phyloP scores from a whole-genome alignment of 2,888 invertebrate genomes.

The Leucoma salicis region DNA sequence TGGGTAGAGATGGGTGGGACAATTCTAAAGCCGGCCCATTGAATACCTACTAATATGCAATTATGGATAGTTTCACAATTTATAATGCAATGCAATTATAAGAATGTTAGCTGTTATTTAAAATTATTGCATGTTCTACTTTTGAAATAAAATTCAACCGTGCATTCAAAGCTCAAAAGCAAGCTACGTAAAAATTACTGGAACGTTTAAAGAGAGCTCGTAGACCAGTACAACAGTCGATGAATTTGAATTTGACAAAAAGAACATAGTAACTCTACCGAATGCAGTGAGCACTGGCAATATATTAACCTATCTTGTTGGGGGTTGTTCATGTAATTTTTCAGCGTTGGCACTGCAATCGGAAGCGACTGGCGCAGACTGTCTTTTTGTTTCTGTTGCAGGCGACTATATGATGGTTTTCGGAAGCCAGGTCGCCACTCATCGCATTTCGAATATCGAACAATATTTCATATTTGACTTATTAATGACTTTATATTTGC shows the following conservation, averaged over 20 bases:
- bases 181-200: constrained; percentile 1
- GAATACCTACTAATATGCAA: no score
- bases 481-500: constrained; percentile 54
- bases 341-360: constrained; percentile 76
- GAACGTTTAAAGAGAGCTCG: background rate
- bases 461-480: constrained; percentile 69
- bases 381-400: constrained; percentile 72
- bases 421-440: constrained; percentile 74
- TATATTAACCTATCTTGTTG: constrained; percentile 58
- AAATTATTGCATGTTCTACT: no score
- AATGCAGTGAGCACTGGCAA: constrained; percentile 46
- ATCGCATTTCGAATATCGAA: constrained; percentile 61
- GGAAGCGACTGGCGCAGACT: constrained; percentile 70
- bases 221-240: constrained; percentile 23
- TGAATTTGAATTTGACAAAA: constrained; percentile 35
- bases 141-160: no score
- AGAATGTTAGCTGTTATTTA: no score
- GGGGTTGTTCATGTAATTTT: constrained; percentile 68
- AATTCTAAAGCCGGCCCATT: no score
- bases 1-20: no score
- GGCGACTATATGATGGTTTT: constrained; percentile 66
- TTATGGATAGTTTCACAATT: no score
- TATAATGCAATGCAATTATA: no score
- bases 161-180: no score
- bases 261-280: constrained; percentile 22